These are phyloP conservation scores for Chaetophractus vellerosus DNA, from an alignment of 2,797 vertebrate genomes.

Conservation along the genomic window DNA sequence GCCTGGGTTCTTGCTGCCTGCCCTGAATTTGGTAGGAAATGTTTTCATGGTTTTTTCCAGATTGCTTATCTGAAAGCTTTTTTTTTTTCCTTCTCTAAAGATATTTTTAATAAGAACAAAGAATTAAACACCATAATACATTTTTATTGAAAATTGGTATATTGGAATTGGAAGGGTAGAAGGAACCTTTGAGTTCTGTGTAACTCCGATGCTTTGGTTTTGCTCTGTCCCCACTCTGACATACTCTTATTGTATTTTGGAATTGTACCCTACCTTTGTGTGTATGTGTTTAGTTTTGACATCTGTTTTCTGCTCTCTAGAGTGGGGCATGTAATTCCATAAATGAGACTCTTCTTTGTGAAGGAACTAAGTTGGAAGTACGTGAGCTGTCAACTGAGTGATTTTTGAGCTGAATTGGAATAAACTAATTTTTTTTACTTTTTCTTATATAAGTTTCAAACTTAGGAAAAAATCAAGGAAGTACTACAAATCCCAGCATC, in stretches of 20 bases:
- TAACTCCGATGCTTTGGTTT: neutral
- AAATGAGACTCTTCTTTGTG: neutral
- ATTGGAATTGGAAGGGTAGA: neutral
- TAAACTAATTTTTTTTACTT: neutral
- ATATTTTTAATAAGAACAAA: neutral
- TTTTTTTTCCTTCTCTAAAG: neutral
- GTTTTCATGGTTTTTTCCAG: neutral
- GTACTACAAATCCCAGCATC: neutral
- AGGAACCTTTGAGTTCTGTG: accelerated
- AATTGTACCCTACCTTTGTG: too few relatives aligned
- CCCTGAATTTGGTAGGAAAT: constrained; percentile 58
- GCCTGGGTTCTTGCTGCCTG: neutral
- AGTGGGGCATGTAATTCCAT: neutral
- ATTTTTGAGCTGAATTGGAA: neutral
- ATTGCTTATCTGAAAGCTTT: neutral
- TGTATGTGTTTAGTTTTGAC: neutral
- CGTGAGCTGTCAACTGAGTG: neutral
- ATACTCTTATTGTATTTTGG: too few relatives aligned
- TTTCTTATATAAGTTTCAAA: neutral
- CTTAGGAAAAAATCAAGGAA: neutral
- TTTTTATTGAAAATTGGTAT: neutral
- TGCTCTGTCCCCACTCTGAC: neutral
- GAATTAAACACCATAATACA: neutral
- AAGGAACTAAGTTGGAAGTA: neutral
- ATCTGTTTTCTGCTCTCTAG: too few relatives aligned